phyloP scores from a whole-genome alignment of 1,140 invertebrate genomes.

The Papilio glaucus region DNA sequence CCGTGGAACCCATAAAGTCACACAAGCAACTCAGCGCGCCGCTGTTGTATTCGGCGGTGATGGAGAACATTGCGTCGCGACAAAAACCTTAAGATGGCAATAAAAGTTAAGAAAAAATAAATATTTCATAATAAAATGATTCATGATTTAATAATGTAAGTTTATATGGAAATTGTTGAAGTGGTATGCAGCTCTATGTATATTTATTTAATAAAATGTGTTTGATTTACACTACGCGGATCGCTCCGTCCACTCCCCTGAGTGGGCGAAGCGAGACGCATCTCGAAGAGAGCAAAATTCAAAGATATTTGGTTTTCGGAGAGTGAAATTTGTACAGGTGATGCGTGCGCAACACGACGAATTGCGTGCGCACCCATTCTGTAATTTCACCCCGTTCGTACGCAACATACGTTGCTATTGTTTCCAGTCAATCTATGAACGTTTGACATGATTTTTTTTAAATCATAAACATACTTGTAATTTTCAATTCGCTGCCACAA shows the following conservation, averaged over 20 bases:
- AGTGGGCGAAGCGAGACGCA: slow-evolving; percentile 18
- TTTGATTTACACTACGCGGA: neutral
- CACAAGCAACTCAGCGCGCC: slow-evolving; percentile 95
- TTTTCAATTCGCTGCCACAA: no score
- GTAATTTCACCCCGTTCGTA: neutral
- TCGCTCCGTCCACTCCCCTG: slow-evolving; percentile 3
- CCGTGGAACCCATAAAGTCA: slow-evolving; percentile 93
- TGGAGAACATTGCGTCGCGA: slow-evolving; percentile 94
- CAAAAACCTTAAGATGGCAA: slow-evolving; percentile 88
- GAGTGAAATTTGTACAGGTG: slow-evolving; percentile 18
- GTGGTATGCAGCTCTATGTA: neutral
- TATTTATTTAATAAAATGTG: neutral
- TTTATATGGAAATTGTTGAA: neutral
- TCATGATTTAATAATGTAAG: neutral
- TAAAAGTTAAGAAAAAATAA: neutral
- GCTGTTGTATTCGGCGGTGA: slow-evolving; percentile 97
- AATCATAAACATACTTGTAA: no score
- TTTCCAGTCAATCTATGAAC: neutral
- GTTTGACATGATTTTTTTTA: no score
- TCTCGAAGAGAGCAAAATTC: neutral
- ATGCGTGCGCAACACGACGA: neutral
- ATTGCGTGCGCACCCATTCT: neutral
- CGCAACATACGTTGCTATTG: neutral
- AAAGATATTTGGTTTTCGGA: neutral
- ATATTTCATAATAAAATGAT: neutral